A percentile compares a stretch with the other conserved stretches of the same genome.
phyloP scores from a whole-genome alignment of 37 sponge, comb jelly and placozoan species.

The Aphrocallistes beatrix region DNA sequence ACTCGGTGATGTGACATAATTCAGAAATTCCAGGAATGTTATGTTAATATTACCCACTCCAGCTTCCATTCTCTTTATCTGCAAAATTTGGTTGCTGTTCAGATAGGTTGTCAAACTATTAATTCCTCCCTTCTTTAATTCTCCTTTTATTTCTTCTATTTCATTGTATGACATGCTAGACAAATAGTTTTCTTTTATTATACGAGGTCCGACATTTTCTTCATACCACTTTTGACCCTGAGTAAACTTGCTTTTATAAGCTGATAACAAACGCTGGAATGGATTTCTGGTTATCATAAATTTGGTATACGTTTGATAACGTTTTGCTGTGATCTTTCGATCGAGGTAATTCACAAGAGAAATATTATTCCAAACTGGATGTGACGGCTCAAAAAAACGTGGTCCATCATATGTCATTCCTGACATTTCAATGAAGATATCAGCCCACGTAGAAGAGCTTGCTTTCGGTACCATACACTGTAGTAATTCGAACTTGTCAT shows the following conservation, averaged over 20 bases:
- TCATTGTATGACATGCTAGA: background rate
- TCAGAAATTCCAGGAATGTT: background rate
- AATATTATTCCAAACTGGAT: background rate
- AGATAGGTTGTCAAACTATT: background rate
- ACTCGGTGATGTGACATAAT: background rate
- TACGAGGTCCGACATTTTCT: background rate
- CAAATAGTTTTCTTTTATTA: background rate
- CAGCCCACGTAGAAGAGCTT: background rate
- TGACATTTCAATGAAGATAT: background rate
- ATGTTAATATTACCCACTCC: background rate
- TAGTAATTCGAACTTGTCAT: background rate
- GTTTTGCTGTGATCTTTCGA: background rate
- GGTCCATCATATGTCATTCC: background rate
- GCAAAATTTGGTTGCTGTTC: background rate
- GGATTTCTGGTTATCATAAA: background rate
- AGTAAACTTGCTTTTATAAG: background rate
- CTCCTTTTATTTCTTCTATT: background rate
- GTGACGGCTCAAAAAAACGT: background rate
- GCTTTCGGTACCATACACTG: background rate
- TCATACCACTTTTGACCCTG: background rate
- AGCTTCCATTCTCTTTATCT: background rate
- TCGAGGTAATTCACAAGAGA: background rate
- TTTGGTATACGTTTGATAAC: background rate
- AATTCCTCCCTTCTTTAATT: background rate
- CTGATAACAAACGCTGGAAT: background rate